Conservation (phyloP, 1,140 invertebrate genomes). For the Carcinoscorpius rotundicauda region DNA sequence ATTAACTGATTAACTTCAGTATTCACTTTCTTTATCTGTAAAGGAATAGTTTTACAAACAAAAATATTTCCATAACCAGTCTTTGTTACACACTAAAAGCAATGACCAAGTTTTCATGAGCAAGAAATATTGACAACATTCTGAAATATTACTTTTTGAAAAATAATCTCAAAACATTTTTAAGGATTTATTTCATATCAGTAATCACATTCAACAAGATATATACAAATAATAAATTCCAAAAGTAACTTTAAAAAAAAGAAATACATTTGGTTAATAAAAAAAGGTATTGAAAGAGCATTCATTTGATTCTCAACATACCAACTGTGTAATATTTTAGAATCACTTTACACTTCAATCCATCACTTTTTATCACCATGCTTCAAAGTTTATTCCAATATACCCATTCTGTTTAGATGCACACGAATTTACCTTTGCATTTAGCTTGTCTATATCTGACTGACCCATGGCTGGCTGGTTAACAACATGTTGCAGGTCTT, state of each 20-base stretch:
- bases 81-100: conserved; percentile 10
- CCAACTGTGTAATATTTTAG: too few relatives aligned
- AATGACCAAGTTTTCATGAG: not conserved
- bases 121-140: not conserved
- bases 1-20: conserved; percentile 46
- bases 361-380: too few relatives aligned
- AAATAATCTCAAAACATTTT: not conserved
- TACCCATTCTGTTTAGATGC: not conserved
- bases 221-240: not conserved
- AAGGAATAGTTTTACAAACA: conserved; percentile 5
- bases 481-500: conserved; percentile 52
- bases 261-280: not conserved
- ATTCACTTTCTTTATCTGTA: conserved; percentile 46
- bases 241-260: not conserved
- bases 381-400: not conserved
- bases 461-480: conserved; percentile 51
- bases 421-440: conserved; percentile 41
- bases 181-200: not conserved
- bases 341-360: too few relatives aligned
- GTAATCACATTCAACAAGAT: too few relatives aligned
- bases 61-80: not conserved
- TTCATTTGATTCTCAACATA: too few relatives aligned
- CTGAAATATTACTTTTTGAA: not conserved
- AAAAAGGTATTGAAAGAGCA: not conserved
- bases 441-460: conserved; percentile 49